Conservation (phyloP, 2,888 invertebrate genomes). For the Drosophila melanosoma region DNA sequence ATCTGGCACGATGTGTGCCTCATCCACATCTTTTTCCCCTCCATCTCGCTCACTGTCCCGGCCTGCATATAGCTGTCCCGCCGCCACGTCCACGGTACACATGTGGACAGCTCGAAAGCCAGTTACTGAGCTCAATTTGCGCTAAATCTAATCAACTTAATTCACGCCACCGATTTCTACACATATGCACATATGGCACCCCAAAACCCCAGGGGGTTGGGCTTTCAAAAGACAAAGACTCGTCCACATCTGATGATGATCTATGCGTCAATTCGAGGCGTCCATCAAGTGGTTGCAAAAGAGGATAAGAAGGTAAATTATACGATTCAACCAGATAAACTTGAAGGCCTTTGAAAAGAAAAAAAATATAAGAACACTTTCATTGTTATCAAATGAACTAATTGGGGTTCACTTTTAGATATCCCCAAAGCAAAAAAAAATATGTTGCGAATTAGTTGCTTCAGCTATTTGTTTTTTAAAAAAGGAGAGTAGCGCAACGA, state of each 20-base stretch:
- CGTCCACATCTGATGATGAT: conserved; percentile 29
- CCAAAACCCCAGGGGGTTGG: conserved; percentile 9
- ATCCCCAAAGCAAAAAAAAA: conserved; percentile 16
- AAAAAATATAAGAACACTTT: conserved; percentile 4
- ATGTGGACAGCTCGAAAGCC: conserved; percentile 17
- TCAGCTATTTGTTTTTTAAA: not conserved
- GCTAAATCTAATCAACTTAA: conserved; percentile 80
- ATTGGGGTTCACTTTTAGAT: not conserved
- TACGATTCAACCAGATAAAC: conserved; percentile 16
- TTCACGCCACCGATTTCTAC: conserved; percentile 64
- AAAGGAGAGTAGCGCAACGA: not conserved
- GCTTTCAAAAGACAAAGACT: conserved; percentile 54
- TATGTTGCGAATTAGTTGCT: not conserved
- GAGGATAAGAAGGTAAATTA: conserved; percentile 31
- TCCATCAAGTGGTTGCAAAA: conserved; percentile 45
- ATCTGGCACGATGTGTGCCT: conserved; percentile 33
- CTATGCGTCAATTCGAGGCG: conserved; percentile 21
- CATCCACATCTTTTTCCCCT: not conserved
- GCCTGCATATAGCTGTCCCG: not conserved
- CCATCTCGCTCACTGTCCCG: not conserved
- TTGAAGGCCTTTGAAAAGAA: conserved; percentile 29
- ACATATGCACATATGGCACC: conserved; percentile 34
- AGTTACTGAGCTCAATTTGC: conserved; percentile 59
- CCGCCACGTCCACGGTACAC: conserved; percentile 20
- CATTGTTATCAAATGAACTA: not conserved